phyloP scores from a whole-genome alignment of 2,888 invertebrate species.

The Tetranychus truncatus region DNA sequence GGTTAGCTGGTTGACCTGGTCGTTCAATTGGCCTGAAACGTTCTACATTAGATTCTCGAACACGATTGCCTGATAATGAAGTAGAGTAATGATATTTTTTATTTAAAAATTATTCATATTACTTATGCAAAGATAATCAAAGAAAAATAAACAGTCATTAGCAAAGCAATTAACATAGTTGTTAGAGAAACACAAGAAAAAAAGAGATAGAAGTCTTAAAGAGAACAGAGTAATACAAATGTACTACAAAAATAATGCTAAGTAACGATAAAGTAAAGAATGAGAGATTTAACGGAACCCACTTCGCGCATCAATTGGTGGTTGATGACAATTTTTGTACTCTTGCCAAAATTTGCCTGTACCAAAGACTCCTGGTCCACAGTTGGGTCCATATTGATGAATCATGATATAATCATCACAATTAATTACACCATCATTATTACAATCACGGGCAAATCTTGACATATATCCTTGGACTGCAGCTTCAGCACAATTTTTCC shows the following conservation, averaged over 20 bases:
- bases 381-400: constrained; percentile 25
- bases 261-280: neutral
- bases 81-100: neutral
- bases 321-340: constrained; percentile 19
- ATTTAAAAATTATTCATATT: neutral
- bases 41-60: neutral
- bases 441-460: constrained; percentile 23
- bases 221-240: too few relatives aligned
- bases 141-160: neutral
- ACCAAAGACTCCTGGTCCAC: constrained; percentile 16
- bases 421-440: constrained; percentile 23
- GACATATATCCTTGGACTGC: constrained; percentile 61
- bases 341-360: constrained; percentile 22
- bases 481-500: constrained; percentile 55
- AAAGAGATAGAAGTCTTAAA: too few relatives aligned
- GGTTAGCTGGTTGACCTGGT: neutral
- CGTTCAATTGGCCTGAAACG: neutral
- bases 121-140: neutral
- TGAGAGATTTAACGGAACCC: constrained; percentile 4
- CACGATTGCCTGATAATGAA: neutral
- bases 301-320: constrained; percentile 10
- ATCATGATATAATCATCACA: constrained; percentile 26
- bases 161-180: neutral
- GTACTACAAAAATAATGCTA: too few relatives aligned
- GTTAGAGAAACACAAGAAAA: neutral